Evolutionary conservation across 2,113 vertebrate species (phyloP), one percentile per base, ranked within the genome.

Genomic region (Hyla sarda): DNA sequence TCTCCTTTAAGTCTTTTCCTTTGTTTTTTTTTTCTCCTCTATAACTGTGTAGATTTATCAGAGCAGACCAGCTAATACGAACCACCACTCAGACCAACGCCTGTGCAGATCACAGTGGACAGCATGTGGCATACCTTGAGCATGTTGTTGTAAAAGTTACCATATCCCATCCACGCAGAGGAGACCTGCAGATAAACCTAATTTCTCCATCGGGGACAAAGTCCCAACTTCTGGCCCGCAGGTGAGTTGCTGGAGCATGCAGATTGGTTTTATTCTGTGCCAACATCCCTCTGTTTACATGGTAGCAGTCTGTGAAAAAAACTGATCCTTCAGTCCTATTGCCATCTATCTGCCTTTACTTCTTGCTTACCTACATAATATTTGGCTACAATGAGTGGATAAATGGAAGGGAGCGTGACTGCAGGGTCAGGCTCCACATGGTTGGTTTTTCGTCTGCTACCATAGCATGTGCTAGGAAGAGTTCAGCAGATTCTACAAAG

Each of bases 101-200:
- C 60, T 99, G 97, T 0, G 92, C 93, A 0, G 95, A 95, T 25
- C 92, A 95, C 47, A 89, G 91, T 0, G 94, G 95, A n/a, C 95
- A 95, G 85, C 95, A 92, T 0, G 95, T 99, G 83, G 88, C 89
- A 41, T 92, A 93, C 88, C 89, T 99, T 88, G 97, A 99, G 73
- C 97, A 99, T 0, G 97, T 98, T 0, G 94, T 97, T 28, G 96
- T 95, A 23, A 90, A 93, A 2, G 89, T 97, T 87, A 93, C 94
- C 52, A 93, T 98, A 19, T 88, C 92, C 0, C 97, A 98, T 87
- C 96, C 96, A 0, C 95, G 97, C 45, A 94, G 97, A 0, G 97
- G 97, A 0, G 97, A 99, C 91, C 95, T 99, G 74, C 96, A 97
- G 90, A 96, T 98, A 91, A 93, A 93, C 92, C 95, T 99, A 54